Conservation (phyloP, 2,888 invertebrate genomes). For the Athrips mouffetella region DNA sequence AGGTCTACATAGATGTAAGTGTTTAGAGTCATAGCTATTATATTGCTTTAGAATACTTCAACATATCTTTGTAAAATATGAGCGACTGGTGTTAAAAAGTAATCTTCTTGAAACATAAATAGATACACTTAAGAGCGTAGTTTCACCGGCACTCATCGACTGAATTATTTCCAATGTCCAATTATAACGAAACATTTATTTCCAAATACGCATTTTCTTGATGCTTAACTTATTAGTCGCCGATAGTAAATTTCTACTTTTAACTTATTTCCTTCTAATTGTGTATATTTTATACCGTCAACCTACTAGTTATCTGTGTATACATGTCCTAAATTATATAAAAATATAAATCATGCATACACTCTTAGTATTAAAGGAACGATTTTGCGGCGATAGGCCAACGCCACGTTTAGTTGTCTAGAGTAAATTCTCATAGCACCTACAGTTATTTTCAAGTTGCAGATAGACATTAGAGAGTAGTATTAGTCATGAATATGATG, state of each 20-base stretch:
- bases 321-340: slow-evolving; percentile 73
- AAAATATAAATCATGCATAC: slow-evolving; percentile 74
- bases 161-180: slow-evolving; percentile 36
- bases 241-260: slow-evolving; percentile 47
- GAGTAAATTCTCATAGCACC: slow-evolving; percentile 73
- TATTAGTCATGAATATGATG: slow-evolving; percentile 73
- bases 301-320: slow-evolving; percentile 59
- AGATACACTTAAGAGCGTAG: slow-evolving; percentile 32
- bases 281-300: slow-evolving; percentile 57
- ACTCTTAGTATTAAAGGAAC: slow-evolving; percentile 69
- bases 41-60: slow-evolving; percentile 77
- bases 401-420: slow-evolving; percentile 68
- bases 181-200: slow-evolving; percentile 29
- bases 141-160: slow-evolving; percentile 56
- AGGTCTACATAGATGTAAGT: slow-evolving; percentile 76
- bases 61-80: slow-evolving; percentile 74
- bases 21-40: slow-evolving; percentile 75
- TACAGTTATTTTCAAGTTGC: slow-evolving; percentile 70
- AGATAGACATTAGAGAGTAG: slow-evolving; percentile 72
- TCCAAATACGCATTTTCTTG: slow-evolving; percentile 68
- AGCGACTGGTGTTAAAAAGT: slow-evolving; percentile 56
- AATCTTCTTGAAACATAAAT: slow-evolving; percentile 37
- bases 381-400: slow-evolving; percentile 68
- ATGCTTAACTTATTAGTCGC: slow-evolving; percentile 50
- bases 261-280: slow-evolving; percentile 40